Evolutionary conservation across 2,797 vertebrate genomes (phyloP), one percentile per base, ranked within the genome.

Genomic region (Pitangus sulphuratus): DNA sequence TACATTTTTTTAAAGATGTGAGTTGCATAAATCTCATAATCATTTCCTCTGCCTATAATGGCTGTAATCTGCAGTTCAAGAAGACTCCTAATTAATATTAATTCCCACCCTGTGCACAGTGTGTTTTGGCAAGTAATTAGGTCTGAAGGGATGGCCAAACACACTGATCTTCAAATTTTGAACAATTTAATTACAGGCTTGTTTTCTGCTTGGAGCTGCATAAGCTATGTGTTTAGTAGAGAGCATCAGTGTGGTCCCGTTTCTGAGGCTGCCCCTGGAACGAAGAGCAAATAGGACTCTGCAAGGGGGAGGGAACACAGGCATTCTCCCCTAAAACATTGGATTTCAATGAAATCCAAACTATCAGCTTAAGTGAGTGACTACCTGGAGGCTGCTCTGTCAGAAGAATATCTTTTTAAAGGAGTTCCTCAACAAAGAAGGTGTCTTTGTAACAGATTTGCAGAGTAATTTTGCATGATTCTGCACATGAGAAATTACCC

Each of bases 171-270:
- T 94, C 93, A 95, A 66, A 92, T 96, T 94, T 50, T 60, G 95
- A 96, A 96, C 94, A 96, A 95, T 97, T 95, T 96, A 96, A 97
- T 95, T 96, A 94, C 33, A 70, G 91, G 74, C 62, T 95, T 96
- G 79, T 88, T 95, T 97, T 97, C 91, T 77, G 82, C 3, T 6
- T 88, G 87, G 92, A 84, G 66, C 91, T 90, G 87, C 44, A 69
- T 56, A 48, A 48, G 42, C 42, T 45, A 50, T 39, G 84, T 70
- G 68, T 80, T 87, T 47, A 86, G 66, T 4, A 30, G 58, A 56
- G 26, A 81, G 44, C 33, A 72, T 28, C 42, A n/a, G 54, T 3
- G 33, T 0, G 0, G 57, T 48, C 44, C 58, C 56, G 28, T n/a
- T 84, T 15, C 20, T 10, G 42, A 57, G 53, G 71, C 50, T 69